phyloP scores from a whole-genome alignment of 2,113 vertebrate genomes.

The Leucoraja erinaceus region DNA sequence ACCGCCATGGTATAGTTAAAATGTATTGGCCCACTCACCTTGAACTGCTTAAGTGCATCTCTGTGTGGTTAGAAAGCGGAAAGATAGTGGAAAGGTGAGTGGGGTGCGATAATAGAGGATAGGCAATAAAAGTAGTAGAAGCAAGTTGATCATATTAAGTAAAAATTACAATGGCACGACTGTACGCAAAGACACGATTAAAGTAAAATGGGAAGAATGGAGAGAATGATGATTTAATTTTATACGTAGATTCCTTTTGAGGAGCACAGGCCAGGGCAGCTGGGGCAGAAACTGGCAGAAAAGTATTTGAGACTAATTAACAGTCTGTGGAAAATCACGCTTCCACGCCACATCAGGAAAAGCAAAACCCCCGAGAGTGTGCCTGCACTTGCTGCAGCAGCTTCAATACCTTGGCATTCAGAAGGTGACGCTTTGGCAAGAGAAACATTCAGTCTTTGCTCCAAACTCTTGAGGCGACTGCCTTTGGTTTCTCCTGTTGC shows the following conservation, averaged over 20 bases:
- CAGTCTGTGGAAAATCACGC: neutral
- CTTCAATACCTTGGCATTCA: neutral
- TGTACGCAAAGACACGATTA: neutral
- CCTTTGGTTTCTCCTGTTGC: constrained; percentile 42
- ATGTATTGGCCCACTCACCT: too few relatives aligned
- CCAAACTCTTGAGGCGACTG: constrained; percentile 41
- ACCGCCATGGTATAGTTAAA: too few relatives aligned
- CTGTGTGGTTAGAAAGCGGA: neutral
- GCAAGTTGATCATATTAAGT: constrained; percentile 1
- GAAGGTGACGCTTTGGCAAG: neutral
- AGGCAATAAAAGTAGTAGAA: neutral
- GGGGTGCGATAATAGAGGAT: too few relatives aligned
- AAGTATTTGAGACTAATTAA: constrained; percentile 16
- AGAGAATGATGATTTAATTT: neutral
- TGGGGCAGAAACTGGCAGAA: neutral
- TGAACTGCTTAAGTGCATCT: neutral
- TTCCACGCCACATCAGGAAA: neutral
- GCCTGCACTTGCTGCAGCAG: neutral
- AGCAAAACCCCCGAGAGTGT: neutral
- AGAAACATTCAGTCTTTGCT: neutral
- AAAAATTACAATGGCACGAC: neutral
- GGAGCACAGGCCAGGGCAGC: neutral
- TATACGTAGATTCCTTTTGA: neutral
- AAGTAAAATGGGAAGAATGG: neutral
- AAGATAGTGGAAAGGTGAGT: neutral